phyloP scores from a whole-genome alignment of 2,888 invertebrate genomes.

The Synergus japonicus region DNA sequence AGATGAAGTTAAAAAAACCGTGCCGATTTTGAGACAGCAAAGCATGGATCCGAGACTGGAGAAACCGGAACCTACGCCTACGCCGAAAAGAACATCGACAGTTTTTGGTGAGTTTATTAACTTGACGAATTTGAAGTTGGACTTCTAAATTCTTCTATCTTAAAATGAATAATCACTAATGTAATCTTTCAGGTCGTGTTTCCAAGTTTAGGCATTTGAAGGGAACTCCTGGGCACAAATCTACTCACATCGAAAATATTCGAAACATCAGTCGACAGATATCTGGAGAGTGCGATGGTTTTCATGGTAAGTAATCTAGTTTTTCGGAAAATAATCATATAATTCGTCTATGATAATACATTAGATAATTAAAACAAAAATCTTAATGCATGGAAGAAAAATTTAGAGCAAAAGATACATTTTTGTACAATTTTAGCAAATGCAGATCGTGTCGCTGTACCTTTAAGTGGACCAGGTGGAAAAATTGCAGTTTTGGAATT shows the following conservation, averaged over 20 bases:
- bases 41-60: slow-evolving; percentile 78
- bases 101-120: slow-evolving; percentile 83
- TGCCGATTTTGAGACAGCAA: slow-evolving; percentile 78
- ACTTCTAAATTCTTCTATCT: neutral
- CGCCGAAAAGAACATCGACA: slow-evolving; percentile 90
- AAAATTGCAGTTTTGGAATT: slow-evolving; percentile 92
- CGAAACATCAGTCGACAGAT: slow-evolving; percentile 93
- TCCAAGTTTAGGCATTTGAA: slow-evolving; percentile 96
- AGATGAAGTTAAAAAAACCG: slow-evolving; percentile 76
- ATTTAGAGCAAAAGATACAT: slow-evolving; percentile 14
- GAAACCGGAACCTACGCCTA: slow-evolving; percentile 79
- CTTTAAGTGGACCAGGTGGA: slow-evolving; percentile 93
- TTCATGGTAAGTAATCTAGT: slow-evolving; percentile 83
- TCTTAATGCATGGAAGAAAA: neutral
- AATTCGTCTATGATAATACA: no score
- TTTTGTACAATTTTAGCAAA: slow-evolving; percentile 82
- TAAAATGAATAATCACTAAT: slow-evolving; percentile 13
- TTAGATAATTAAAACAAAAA: slow-evolving; percentile 15
- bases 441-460: slow-evolving; percentile 91
- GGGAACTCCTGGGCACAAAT: slow-evolving; percentile 93
- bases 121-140: neutral
- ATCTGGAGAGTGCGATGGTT: slow-evolving; percentile 96
- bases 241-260: slow-evolving; percentile 94
- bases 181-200: slow-evolving; percentile 82
- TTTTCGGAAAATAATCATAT: neutral